These are phyloP conservation scores for Apamea sordens DNA, from an alignment of 2,888 invertebrate genomes.

Conservation along the genomic window DNA sequence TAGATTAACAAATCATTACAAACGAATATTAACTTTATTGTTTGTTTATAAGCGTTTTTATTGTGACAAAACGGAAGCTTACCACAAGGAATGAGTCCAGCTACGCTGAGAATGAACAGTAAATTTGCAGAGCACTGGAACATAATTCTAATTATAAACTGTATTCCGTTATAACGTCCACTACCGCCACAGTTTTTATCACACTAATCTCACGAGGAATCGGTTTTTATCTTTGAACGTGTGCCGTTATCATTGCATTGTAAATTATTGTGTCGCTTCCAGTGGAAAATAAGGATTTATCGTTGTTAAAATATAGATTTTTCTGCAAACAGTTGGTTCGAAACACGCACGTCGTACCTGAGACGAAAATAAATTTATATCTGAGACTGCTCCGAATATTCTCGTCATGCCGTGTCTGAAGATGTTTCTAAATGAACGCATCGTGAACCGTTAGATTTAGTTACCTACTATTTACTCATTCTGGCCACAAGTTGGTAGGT, in stretches of 20 bases:
- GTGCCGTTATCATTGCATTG: conserved; percentile 79
- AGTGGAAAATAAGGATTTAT: conserved; percentile 74
- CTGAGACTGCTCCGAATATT: conserved; percentile 61
- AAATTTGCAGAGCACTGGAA: conserved; percentile 74
- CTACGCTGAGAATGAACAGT: conserved; percentile 74
- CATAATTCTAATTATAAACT: conserved; percentile 66
- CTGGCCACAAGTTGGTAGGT: conserved; percentile 50
- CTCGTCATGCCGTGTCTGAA: conserved; percentile 44
- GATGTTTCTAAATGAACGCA: conserved; percentile 41
- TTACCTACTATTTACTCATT: conserved; percentile 45
- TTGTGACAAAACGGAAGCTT: conserved; percentile 63
- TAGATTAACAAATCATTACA: conserved; percentile 61
- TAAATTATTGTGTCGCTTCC: conserved; percentile 82
- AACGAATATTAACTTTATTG: conserved; percentile 21
- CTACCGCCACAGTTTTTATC: conserved; percentile 76
- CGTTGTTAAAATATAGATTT: conserved; percentile 63
- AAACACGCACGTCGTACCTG: conserved; percentile 54
- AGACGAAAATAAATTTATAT: conserved; percentile 76
- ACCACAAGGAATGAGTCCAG: conserved; percentile 79
- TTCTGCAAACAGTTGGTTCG: conserved; percentile 51
- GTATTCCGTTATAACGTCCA: conserved; percentile 70
- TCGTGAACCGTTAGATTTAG: conserved; percentile 20
- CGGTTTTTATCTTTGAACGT: conserved; percentile 79
- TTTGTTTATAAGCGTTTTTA: conserved; percentile 19
- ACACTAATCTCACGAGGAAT: conserved; percentile 80